Evolutionary conservation across 2,113 vertebrate genomes (phyloP), one percentile per base, ranked within the genome.

Genomic region (Todiramphus chloris): DNA sequence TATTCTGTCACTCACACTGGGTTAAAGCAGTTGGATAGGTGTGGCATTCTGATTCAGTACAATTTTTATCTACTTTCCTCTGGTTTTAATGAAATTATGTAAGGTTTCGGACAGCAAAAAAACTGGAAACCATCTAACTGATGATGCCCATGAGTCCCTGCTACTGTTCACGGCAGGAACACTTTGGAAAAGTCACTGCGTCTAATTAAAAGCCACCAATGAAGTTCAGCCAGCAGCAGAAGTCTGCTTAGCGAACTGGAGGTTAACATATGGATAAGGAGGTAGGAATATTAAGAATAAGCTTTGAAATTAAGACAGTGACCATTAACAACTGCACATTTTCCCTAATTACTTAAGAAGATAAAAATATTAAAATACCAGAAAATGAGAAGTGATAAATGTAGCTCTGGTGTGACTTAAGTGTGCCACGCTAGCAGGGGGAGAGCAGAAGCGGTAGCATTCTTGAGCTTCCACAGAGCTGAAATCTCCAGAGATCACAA

Each of bases 1-100:
- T 56, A 68, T 37, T 28, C 64, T 72, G 77, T 89, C 83, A 79
- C 53, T 93, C 58, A 43, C 23, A 76, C 25, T 16, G 43, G 23
- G 19, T 62, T 53, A 76, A 92, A 94, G 86, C 87, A 68, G 17
- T 41, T 62, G 55, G 79, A 94, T 92, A 94, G 35, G 77, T 82
- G 53, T 85, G 55, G 58, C 59, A 69, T 82, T 94, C 55, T 69
- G 30, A 84, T 93, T 94, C 69, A 46, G 63, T 87, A 39, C 41
- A 23, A 46, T 63, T 69, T 89, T 79, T 37, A 75, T 75, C 75
- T 87, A n/a, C 41, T 82, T 94, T 94, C 25, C 5, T 0, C 48
- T 64, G 14, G 9, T 43, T 91, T 94, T 66, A 94, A 93, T 55
- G 25, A 85, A 92, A 91, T 94, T 87, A 46, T 69, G 2, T 79